A percentile compares a stretch with the other conserved stretches of the same genome.
Conservation (phyloP, 2,888 invertebrate genomes). For the Epinotia ramella region DNA sequence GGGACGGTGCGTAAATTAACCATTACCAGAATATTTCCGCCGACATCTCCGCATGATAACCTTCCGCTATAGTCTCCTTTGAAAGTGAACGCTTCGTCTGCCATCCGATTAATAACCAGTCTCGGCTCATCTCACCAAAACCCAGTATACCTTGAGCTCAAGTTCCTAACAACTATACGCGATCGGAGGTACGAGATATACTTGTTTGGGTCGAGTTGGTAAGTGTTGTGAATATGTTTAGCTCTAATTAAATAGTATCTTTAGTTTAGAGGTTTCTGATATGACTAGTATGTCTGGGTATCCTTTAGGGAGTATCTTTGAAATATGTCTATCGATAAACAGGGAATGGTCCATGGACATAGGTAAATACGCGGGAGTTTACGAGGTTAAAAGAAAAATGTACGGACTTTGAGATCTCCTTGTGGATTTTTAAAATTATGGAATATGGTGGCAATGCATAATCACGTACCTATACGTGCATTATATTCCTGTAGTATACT, state of each 20-base stretch:
- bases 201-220: neutral
- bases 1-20: neutral
- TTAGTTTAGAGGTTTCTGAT: conserved; percentile 24
- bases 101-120: neutral
- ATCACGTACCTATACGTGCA: too few relatives aligned
- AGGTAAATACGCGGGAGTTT: neutral
- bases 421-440: too few relatives aligned
- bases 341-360: neutral
- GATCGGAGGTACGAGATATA: neutral
- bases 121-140: neutral
- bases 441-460: too few relatives aligned
- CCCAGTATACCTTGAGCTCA: neutral
- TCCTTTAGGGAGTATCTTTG: neutral
- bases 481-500: too few relatives aligned
- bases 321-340: neutral
- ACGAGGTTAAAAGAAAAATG: neutral
- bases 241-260: conserved; percentile 31
- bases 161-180: neutral
- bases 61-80: conserved; percentile 29
- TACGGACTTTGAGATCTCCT: too few relatives aligned
- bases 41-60: conserved; percentile 31
- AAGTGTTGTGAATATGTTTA: neutral
- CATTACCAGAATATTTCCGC: conserved; percentile 4
- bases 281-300: neutral
- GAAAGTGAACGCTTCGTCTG: conserved; percentile 33